Evolutionary conservation across 2,113 vertebrate species (phyloP).

Genomic region (Rynchops niger): DNA sequence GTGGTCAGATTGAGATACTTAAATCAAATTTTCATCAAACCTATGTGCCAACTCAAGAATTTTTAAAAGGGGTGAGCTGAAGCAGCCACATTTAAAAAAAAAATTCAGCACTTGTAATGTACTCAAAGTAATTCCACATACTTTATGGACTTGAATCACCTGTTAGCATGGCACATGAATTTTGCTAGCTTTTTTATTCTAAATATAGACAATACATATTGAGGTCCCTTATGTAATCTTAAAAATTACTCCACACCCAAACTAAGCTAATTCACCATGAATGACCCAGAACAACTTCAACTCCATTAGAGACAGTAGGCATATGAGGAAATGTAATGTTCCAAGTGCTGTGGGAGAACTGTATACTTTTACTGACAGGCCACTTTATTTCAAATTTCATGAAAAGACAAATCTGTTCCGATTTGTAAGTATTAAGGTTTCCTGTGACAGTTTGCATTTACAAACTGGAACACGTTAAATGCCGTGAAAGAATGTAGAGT

Average conservation of each 20-base stretch:
- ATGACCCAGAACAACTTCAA: not conserved
- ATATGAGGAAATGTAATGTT: not conserved
- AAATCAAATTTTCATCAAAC: not conserved
- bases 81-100: not conserved
- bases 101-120: not conserved
- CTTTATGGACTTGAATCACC: not conserved
- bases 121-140: not conserved
- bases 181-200: not conserved
- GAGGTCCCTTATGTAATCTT: not conserved
- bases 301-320: not conserved
- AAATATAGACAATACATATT: not conserved
- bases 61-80: not conserved
- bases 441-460: not conserved
- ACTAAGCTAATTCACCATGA: not conserved
- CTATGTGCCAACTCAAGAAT: not conserved
- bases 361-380: not conserved
- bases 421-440: not conserved
- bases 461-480: not conserved
- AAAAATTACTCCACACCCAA: slow-evolving; percentile 14
- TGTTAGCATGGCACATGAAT: not conserved
- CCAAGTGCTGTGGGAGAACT: not conserved
- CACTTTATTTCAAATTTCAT: not conserved
- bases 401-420: not conserved
- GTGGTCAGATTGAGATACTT: not conserved
- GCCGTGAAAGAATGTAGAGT: not conserved